A percentile compares a stretch with the other conserved stretches of the same genome.
These are phyloP conservation scores for Manis pentadactyla DNA, from an alignment of 2,797 vertebrate species.

Conservation along the genomic window DNA sequence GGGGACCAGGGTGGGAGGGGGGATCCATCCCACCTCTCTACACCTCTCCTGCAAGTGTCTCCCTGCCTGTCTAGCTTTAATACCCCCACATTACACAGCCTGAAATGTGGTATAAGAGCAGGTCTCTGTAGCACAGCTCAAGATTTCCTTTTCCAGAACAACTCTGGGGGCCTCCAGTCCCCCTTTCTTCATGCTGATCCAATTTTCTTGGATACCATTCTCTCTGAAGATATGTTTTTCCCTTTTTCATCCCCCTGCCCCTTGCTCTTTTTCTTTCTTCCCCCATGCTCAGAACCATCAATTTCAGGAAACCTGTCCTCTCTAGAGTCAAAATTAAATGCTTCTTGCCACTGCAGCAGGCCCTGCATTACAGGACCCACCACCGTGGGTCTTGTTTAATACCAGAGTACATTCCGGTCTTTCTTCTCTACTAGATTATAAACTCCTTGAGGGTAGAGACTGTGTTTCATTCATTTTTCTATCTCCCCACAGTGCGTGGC, in stretches of 20 bases:
- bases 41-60: neutral
- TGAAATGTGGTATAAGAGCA: neutral
- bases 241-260: neutral
- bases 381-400: neutral
- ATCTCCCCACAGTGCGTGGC: neutral
- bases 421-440: neutral
- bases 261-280: neutral
- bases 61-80: neutral
- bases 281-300: neutral
- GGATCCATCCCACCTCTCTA: neutral
- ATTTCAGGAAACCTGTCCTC: neutral
- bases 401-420: neutral
- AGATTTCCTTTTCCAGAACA: neutral
- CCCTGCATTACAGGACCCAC: neutral
- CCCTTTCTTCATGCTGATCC: neutral
- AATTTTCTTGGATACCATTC: neutral
- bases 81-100: rapidly evolving
- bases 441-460: neutral
- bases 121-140: neutral
- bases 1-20: neutral
- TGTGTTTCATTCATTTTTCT: neutral
- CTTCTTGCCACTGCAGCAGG: neutral
- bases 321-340: conserved; percentile 20
- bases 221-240: neutral
- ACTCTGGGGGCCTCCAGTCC: neutral